Evolutionary conservation across 1,140 invertebrate species (phyloP), one percentile per base, ranked within the genome.

Genomic region (Camponotus pennsylvanicus): DNA sequence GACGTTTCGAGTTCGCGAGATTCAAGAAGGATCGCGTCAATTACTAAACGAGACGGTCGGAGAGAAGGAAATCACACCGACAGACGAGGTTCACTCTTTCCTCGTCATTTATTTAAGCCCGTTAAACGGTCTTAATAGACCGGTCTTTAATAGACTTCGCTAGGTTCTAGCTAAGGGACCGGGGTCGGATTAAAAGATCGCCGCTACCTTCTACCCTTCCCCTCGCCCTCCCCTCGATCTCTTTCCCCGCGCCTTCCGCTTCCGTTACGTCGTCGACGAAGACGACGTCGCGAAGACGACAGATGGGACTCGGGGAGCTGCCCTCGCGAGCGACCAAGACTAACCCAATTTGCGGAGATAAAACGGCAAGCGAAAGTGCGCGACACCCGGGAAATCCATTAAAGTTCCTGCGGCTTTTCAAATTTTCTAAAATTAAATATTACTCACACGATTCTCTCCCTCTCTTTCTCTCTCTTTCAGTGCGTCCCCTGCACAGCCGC

Each of bases 281-380:
- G 27, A 59, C 61, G 69, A 45, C 9, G 69, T 70, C 52, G 55
- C 69, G 42, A 75, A 83, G 69, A 66, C 69, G 79, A 76, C 69
- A 61, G 67, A 63, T 55, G 67, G 66, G 34, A 45, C 69, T 55
- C 18, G 52, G 45, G 67, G 49, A 34, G 40, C 4, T 52, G 49
- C 49, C 18, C 49, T 40, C 64, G 32, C 57, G 49, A 40, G 70
- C 32, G 49, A 59, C 61, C 61, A 78, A 83, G 71, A 55, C 69
- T 90, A 92, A 92, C 71, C 73, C 85, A 90, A 92, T 91, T 92
- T 90, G 66, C 84, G 67, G 80, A 87, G 90, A 90, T 84, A 88
- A 89, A 70, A 69, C 70, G 34, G 79, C 76, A 78, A 84, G 85
- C 67, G 69, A 76, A 86, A 78, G 79, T 52, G 45, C 86, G 76